phyloP scores from a whole-genome alignment of 2,888 invertebrate species.

The Brachypalpus laphriformis region DNA sequence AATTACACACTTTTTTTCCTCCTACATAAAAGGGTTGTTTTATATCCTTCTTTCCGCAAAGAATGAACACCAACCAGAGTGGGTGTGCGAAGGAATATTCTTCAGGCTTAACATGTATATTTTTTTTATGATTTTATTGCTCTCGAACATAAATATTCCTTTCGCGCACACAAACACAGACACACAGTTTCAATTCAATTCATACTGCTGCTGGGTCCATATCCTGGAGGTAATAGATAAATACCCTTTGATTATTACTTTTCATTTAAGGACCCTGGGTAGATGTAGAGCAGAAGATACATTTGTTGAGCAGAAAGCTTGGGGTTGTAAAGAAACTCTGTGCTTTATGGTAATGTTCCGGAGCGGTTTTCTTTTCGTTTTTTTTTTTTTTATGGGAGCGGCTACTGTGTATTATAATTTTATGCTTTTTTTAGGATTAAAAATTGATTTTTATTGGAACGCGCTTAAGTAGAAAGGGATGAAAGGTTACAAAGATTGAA shows the following conservation, averaged over 20 bases:
- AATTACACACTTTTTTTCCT: slow-evolving; percentile 66
- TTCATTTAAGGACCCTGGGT: slow-evolving; percentile 56
- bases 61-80: background rate
- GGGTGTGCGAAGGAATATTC: slow-evolving; percentile 16
- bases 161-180: slow-evolving; percentile 33
- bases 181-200: slow-evolving; percentile 64
- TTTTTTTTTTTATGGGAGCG: slow-evolving; percentile 7
- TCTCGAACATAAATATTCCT: slow-evolving; percentile 64
- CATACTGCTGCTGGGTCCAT: slow-evolving; percentile 60
- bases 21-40: slow-evolving; percentile 28
- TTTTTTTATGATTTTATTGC: slow-evolving; percentile 68
- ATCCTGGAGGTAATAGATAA: slow-evolving; percentile 73
- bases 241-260: slow-evolving; percentile 73
- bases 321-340: slow-evolving; percentile 46
- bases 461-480: slow-evolving; percentile 6
- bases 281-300: slow-evolving; percentile 70
- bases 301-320: slow-evolving; percentile 44
- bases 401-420: slow-evolving; percentile 53
- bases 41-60: slow-evolving; percentile 15
- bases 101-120: slow-evolving; percentile 33
- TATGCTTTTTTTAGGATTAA: slow-evolving; percentile 54
- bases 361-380: slow-evolving; percentile 19
- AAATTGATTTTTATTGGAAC: slow-evolving; percentile 71
- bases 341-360: slow-evolving; percentile 68
- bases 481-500: slow-evolving; percentile 30